Conservation (phyloP, 2,113 vertebrate genomes). For the Pterophyllum scalare region DNA sequence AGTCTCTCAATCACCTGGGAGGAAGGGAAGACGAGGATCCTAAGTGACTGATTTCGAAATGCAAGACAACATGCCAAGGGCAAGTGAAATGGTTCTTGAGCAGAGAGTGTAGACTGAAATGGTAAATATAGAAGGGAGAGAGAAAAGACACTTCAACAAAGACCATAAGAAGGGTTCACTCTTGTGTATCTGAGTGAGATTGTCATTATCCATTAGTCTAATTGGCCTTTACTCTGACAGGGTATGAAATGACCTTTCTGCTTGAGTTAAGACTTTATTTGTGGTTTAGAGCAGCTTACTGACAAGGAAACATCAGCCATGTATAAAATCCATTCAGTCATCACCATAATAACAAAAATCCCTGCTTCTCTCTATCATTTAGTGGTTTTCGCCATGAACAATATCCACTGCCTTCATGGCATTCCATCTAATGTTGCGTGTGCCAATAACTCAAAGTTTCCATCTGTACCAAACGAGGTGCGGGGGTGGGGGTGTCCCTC, state of each 20-base stretch:
- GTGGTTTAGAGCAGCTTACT: constrained; percentile 31
- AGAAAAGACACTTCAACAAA: constrained; percentile 32
- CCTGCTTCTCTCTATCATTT: neutral
- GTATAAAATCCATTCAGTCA: constrained; percentile 18
- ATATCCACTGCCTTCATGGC: neutral
- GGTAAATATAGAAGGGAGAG: neutral
- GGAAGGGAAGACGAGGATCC: neutral
- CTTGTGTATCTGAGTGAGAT: constrained; percentile 15
- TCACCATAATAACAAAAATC: neutral
- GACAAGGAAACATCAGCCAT: constrained; percentile 4
- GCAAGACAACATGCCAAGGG: neutral
- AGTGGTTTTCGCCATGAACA: neutral
- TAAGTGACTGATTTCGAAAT: constrained; percentile 5
- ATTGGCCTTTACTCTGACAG: constrained; percentile 48
- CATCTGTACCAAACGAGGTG: neutral
- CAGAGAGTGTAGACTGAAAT: constrained; percentile 12
- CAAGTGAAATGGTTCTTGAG: neutral
- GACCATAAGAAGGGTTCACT: constrained; percentile 12
- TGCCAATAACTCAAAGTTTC: neutral
- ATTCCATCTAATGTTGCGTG: neutral
- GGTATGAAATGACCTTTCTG: constrained; percentile 38
- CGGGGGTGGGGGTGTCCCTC: too few relatives aligned
- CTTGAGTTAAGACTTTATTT: constrained; percentile 28
- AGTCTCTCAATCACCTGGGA: constrained; percentile 86
- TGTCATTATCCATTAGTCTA: constrained; percentile 49